These are phyloP conservation scores for Brachionus calyciflorus DNA, from an alignment of 1,140 invertebrate species.

Conservation along the genomic window DNA sequence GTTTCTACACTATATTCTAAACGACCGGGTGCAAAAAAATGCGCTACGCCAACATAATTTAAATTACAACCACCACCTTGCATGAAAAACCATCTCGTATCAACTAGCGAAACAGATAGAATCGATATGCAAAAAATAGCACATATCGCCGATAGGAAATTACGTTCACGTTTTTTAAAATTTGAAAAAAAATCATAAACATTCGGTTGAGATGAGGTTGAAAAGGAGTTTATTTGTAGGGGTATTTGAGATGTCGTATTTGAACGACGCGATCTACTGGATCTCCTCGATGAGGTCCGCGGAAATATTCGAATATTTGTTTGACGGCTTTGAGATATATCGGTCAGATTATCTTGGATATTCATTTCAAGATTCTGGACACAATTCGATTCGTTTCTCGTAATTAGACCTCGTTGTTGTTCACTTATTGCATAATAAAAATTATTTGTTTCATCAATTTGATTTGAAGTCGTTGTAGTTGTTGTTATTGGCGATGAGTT, in stretches of 20 bases:
- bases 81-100: constrained; percentile 42
- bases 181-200: constrained; percentile 5
- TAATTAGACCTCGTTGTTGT: not conserved
- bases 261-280: too few species aligned
- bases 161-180: constrained; percentile 43
- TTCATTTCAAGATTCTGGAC: constrained; percentile 29
- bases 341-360: not conserved
- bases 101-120: constrained; percentile 20
- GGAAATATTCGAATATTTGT: too few species aligned
- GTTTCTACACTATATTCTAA: constrained; percentile 23
- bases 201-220: not conserved
- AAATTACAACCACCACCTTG: constrained; percentile 43
- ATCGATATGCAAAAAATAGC: constrained; percentile 25
- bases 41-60: constrained; percentile 41
- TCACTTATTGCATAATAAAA: constrained; percentile 31
- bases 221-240: too few species aligned
- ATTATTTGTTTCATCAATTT: not conserved
- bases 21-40: constrained; percentile 46
- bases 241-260: too few species aligned
- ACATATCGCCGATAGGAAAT: constrained; percentile 33
- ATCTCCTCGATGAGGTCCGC: too few species aligned
- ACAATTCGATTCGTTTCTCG: not conserved
- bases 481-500: not conserved
- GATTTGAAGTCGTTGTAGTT: too few species aligned
- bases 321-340: not conserved